Evolutionary conservation across 2,113 vertebrate species (phyloP).

Genomic region (Amazona vittata): DNA sequence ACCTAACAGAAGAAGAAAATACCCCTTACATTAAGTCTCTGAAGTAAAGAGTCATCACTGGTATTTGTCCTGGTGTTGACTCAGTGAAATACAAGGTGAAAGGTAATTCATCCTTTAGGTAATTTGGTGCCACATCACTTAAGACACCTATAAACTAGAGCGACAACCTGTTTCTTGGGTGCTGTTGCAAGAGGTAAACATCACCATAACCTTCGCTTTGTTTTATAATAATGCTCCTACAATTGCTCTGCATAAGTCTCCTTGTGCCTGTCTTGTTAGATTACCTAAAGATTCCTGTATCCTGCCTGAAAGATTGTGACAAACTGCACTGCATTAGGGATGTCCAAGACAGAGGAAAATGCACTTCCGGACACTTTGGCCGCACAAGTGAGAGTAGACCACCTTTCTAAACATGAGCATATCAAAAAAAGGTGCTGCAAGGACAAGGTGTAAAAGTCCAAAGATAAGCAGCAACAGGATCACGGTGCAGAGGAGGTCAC

Average conservation of each 20-base stretch:
- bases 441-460: not conserved
- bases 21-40: not conserved
- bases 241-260: not conserved
- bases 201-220: not conserved
- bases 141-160: not conserved
- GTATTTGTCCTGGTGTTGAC: not conserved
- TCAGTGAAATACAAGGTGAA: conserved; percentile 3
- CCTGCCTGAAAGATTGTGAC: not conserved
- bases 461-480: not conserved
- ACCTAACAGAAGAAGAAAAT: not conserved
- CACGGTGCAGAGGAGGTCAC: not conserved
- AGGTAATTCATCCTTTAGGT: not conserved
- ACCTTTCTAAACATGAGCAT: not conserved
- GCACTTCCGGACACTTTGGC: not conserved
- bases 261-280: not conserved
- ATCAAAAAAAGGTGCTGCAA: not conserved
- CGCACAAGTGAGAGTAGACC: not conserved
- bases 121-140: not conserved
- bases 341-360: not conserved
- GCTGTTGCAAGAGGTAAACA: not conserved
- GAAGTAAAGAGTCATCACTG: not conserved
- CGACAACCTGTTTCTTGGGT: not conserved
- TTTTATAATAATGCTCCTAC: not conserved
- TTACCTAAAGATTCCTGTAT: not conserved
- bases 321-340: not conserved